A percentile compares a stretch with the other conserved stretches of the same genome.
These are phyloP conservation scores for Penaeus monodon DNA, from an alignment of 2,888 invertebrate genomes.

Conservation along the genomic window DNA sequence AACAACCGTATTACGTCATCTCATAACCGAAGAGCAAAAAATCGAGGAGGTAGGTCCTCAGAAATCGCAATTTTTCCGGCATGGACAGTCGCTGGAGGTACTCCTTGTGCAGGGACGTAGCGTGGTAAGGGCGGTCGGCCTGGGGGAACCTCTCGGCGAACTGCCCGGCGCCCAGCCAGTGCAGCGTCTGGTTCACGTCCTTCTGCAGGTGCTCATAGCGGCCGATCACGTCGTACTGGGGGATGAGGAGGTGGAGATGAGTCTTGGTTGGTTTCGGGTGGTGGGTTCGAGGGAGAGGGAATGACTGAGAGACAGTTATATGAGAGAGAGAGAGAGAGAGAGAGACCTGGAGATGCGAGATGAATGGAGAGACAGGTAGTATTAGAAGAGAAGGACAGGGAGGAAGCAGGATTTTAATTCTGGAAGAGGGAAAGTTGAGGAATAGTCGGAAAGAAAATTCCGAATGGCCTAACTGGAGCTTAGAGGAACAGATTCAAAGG, in stretches of 20 bases:
- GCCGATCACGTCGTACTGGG: constrained; percentile 47
- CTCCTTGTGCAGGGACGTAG: not conserved
- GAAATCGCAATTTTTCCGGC: constrained; percentile 29
- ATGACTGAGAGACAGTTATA: constrained; percentile 3
- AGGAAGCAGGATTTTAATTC: too few relatives aligned
- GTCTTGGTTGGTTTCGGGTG: not conserved
- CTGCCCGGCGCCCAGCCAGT: constrained; percentile 46
- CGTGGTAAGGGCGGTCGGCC: constrained; percentile 33
- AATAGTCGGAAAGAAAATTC: too few relatives aligned
- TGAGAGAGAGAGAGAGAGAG: constrained; percentile 11
- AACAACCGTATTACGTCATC: constrained; percentile 29
- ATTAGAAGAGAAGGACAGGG: too few relatives aligned
- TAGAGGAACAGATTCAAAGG: too few relatives aligned
- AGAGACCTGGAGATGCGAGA: not conserved
- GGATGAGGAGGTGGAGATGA: not conserved
- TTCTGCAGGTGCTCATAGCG: constrained; percentile 44
- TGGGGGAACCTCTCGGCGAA: constrained; percentile 28
- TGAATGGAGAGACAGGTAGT: too few relatives aligned
- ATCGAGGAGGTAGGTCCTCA: constrained; percentile 43
- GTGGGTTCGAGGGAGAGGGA: not conserved
- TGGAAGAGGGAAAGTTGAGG: too few relatives aligned
- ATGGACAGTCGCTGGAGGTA: constrained; percentile 26
- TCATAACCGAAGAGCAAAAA: constrained; percentile 51
- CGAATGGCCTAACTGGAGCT: too few relatives aligned
- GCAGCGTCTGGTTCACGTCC: constrained; percentile 32